Evolutionary conservation across 2,113 vertebrate genomes (phyloP).

Genomic region (Mobula birostris): DNA sequence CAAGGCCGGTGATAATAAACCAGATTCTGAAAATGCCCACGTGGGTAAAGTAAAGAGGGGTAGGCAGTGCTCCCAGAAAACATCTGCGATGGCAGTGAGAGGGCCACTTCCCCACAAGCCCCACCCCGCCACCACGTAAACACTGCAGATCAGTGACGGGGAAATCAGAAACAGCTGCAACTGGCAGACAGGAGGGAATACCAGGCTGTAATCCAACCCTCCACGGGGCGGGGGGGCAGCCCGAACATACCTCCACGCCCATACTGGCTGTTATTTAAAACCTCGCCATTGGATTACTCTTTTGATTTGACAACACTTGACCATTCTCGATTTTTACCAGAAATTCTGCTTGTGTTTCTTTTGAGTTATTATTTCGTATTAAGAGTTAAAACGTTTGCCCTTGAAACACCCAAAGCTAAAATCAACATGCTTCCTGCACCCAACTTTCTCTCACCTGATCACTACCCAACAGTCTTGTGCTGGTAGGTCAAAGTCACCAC

Average conservation of each 20-base stretch:
- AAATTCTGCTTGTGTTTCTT: neutral
- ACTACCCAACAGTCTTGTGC: neutral
- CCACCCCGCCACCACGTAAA: neutral
- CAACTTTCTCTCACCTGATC: neutral
- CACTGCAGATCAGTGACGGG: neutral
- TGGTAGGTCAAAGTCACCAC: neutral
- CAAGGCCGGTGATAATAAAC: too few species aligned
- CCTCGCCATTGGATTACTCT: neutral
- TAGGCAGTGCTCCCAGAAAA: neutral
- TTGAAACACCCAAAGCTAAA: neutral
- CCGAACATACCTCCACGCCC: neutral
- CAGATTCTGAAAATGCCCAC: neutral
- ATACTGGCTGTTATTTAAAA: neutral
- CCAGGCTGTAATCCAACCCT: neutral
- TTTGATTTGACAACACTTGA: neutral
- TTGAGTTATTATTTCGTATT: neutral
- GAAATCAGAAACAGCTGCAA: neutral
- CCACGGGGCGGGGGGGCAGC: too few species aligned
- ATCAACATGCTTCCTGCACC: neutral
- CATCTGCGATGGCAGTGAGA: too few species aligned
- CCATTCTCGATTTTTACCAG: neutral
- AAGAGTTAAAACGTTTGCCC: neutral
- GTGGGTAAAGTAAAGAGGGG: neutral
- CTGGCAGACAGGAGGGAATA: neutral
- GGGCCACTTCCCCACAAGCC: neutral